Evolutionary conservation across 2,888 invertebrate genomes (phyloP).

Genomic region (Agapostemon virescens): DNA sequence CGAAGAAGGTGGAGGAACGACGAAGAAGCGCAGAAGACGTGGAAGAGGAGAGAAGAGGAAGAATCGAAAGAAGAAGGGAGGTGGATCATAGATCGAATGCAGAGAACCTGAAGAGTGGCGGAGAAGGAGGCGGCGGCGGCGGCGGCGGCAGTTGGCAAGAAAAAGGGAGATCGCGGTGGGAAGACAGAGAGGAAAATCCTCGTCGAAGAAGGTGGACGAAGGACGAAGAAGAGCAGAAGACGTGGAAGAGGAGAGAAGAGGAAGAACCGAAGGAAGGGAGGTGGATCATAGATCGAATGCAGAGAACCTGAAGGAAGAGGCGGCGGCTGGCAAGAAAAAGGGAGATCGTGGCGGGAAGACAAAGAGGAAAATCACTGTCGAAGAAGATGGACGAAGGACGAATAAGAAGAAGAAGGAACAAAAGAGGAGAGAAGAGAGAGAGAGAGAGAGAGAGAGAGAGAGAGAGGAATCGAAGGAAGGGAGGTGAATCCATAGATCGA

Average conservation of each 20-base stretch:
- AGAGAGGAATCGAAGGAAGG: not conserved
- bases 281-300: conserved; percentile 31
- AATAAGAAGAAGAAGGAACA: not conserved
- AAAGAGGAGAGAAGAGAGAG: not conserved
- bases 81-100: conserved; percentile 30
- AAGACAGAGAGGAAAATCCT: not conserved
- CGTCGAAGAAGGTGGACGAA: not conserved
- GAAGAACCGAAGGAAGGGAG: not conserved
- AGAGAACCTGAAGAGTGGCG: not conserved
- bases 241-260: not conserved
- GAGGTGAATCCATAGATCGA: conserved; percentile 26
- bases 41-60: not conserved
- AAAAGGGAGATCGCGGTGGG: not conserved
- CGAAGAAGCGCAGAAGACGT: not conserved
- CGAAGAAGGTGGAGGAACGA: not conserved
- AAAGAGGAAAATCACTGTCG: not conserved
- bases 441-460: conserved; percentile 4
- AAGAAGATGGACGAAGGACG: not conserved
- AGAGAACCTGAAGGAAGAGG: not conserved
- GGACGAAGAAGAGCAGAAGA: no score
- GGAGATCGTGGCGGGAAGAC: no score
- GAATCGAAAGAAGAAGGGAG: not conserved
- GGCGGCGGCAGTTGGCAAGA: not conserved
- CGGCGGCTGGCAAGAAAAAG: no score
- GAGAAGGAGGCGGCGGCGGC: no score